These are phyloP conservation scores for Chaenocephalus aceratus DNA, from an alignment of 2,113 vertebrate genomes.

Conservation along the genomic window DNA sequence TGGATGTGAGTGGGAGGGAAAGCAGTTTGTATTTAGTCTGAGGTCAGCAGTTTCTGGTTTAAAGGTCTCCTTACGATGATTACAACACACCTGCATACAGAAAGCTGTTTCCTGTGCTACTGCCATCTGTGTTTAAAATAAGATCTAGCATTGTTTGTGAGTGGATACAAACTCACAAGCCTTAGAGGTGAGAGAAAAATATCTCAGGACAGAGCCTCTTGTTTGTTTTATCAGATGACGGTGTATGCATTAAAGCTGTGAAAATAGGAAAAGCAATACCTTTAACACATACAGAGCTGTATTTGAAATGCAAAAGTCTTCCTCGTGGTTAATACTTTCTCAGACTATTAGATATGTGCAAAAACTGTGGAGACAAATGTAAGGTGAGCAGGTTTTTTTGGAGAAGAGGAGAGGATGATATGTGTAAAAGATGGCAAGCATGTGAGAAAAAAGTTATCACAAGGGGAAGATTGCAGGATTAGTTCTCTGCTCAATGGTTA, in stretches of 20 bases:
- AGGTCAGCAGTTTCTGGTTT: conserved; percentile 1
- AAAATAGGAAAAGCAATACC: too few species aligned
- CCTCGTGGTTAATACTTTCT: neutral
- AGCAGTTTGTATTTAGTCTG: neutral
- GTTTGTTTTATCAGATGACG: too few species aligned
- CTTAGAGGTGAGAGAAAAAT: too few species aligned
- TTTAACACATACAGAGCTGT: neutral
- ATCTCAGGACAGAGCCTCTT: too few species aligned
- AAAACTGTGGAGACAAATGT: neutral
- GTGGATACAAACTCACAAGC: too few species aligned
- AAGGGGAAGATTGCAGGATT: neutral
- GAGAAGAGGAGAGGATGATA: neutral
- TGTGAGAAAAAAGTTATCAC: neutral
- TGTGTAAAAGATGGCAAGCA: neutral
- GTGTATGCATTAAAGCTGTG: too few species aligned
- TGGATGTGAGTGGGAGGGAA: neutral
- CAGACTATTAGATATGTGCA: neutral
- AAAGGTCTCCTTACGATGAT: neutral
- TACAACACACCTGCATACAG: neutral
- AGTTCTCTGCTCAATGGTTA: neutral
- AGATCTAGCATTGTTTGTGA: neutral
- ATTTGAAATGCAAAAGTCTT: neutral
- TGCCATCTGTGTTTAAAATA: neutral
- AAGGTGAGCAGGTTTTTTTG: neutral
- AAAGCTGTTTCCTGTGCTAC: neutral